Evolutionary conservation across 2,113 vertebrate species (phyloP).

Genomic region (Megalops atlanticus): DNA sequence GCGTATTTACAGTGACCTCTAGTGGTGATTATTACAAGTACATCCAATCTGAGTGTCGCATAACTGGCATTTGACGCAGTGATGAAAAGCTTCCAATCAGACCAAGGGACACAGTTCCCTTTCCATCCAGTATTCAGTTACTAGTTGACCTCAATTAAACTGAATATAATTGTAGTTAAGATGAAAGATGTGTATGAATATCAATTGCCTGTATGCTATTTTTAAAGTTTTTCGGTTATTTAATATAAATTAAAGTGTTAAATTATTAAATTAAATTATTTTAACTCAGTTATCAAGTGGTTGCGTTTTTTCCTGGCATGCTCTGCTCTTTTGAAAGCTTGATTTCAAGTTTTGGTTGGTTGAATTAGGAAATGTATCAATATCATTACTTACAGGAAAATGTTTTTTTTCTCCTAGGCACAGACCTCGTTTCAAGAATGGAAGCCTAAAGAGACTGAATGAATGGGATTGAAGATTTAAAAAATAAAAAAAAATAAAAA

Average conservation of each 20-base stretch:
- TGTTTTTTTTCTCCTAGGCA: conserved; percentile 1
- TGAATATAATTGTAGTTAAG: background rate
- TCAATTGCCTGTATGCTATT: too few species aligned
- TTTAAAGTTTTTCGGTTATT: too few species aligned
- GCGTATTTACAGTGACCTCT: background rate
- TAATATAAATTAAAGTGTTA: too few species aligned
- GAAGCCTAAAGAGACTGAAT: background rate
- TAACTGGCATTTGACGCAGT: background rate
- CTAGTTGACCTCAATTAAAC: background rate
- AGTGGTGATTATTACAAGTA: background rate
- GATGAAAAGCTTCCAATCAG: background rate
- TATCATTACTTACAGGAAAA: background rate
- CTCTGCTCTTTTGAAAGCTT: too few species aligned
- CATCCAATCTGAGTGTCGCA: background rate
- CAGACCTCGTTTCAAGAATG: background rate
- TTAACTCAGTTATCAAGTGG: too few species aligned
- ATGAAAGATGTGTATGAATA: too few species aligned
- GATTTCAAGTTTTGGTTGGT: too few species aligned
- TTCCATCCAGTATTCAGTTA: too few species aligned
- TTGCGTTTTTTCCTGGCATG: too few species aligned
- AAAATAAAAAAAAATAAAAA: background rate
- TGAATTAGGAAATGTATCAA: too few species aligned
- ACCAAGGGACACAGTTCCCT: background rate
- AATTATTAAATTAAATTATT: too few species aligned
- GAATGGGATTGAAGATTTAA: conserved; percentile 5